Conservation (phyloP, 64 coral and sea anemone species). For the Dendronephthya gigantea region DNA sequence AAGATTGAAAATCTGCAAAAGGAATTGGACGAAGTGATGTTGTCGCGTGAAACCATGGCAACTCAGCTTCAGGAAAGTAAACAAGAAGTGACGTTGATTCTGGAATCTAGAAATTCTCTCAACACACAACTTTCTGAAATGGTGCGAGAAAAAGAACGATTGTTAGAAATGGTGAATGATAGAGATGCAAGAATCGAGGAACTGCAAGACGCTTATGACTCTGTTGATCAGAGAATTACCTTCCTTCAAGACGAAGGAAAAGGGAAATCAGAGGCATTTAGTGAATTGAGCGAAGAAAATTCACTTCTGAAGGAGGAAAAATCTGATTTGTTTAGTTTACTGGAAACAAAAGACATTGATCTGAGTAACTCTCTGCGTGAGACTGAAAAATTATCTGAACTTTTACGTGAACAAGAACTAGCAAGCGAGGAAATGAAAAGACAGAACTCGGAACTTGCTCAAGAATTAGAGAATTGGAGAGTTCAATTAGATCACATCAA, state of each 20-base stretch:
- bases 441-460: neutral
- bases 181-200: neutral
- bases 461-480: neutral
- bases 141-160: neutral
- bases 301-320: neutral
- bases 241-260: neutral
- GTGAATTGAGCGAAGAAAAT: neutral
- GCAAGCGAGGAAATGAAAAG: neutral
- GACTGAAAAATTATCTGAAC: neutral
- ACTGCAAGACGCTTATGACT: neutral
- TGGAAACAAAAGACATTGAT: neutral
- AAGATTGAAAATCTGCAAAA: neutral
- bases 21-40: neutral
- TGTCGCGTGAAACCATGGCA: neutral
- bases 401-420: neutral
- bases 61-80: neutral
- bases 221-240: neutral
- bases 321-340: neutral
- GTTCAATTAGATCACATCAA: neutral
- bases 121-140: neutral
- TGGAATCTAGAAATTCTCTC: neutral
- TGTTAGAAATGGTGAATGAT: neutral
- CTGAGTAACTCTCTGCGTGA: neutral
- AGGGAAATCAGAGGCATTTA: neutral
- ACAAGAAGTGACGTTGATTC: neutral